Evolutionary conservation across 2,113 vertebrate species (phyloP), one percentile per base, ranked within the genome.

Genomic region (Nibea coibor): DNA sequence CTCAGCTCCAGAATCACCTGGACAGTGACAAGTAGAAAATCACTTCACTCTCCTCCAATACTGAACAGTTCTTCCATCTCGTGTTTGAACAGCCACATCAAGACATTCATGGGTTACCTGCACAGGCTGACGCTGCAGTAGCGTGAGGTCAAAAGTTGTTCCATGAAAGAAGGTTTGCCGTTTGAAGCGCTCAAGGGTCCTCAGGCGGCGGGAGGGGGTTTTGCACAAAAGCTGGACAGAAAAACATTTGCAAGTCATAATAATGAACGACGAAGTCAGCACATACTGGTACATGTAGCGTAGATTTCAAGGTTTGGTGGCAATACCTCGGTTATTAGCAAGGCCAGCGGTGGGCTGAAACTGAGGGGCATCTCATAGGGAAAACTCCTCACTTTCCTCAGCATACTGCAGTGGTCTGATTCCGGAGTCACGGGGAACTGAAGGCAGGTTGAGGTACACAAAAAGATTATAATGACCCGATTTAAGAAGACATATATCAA

Each of bases 401-500:
- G 91, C 98, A 99, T 99, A 67, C 93, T 88, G 82, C 96, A 93
- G 19, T 99, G 98, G 91, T 99, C 96, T 39, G 68, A 87, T 1
- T 98, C 96, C 0, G 97, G 94, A 4, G 95, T 78, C 86, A 98
- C 93, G 0, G 98, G 98, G 83, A 98, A 99, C 98, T 99, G 87
- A 59, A 20, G 72, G 65, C 75, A 57, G 45, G 12, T 51, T 31
- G 16, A 42, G 14, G 12, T 17, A 54, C 10, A 64, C 1, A 1
- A 72, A 54, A 50, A 79, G 1, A 24, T 0, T 19, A 31, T 16
- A 19, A 43, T 64, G 17, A 43, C 16, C 4, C 17, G 8, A 59
- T 58, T 51, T n/a, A 31, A 43, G 10, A 47, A 54, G 54, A 45
- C 2, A 11, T 4, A 31, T 8, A 42, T 2, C 20, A 53, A 22